These are phyloP conservation scores for Enhydra lutris DNA, from an alignment of 2,113 vertebrate species.

Conservation along the genomic window DNA sequence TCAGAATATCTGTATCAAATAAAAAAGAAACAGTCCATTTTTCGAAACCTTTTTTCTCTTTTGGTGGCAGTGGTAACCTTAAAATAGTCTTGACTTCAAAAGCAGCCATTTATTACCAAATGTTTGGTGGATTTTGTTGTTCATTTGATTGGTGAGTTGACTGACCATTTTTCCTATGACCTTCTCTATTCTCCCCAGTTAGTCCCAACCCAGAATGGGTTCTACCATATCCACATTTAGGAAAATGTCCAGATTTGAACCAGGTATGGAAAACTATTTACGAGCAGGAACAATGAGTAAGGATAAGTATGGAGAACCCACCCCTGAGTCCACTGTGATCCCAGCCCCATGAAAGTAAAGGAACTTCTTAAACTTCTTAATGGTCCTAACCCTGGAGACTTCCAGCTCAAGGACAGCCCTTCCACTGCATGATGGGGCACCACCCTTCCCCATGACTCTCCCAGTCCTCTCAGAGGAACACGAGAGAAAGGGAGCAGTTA, in stretches of 20 bases:
- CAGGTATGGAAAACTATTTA: neutral
- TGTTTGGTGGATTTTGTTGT: neutral
- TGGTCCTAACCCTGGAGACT: neutral
- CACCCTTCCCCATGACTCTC: neutral
- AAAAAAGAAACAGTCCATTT: neutral
- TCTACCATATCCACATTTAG: neutral
- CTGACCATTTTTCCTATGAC: neutral
- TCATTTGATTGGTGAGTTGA: neutral
- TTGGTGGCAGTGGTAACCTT: neutral
- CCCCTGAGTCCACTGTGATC: neutral
- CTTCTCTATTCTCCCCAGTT: neutral
- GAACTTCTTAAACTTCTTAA: neutral
- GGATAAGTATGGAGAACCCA: neutral
- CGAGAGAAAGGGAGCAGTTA: neutral
- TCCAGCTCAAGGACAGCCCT: neutral
- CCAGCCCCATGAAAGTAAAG: neutral
- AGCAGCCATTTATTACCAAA: neutral
- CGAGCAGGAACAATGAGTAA: neutral
- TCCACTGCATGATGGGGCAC: neutral
- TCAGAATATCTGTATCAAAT: neutral
- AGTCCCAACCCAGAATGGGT: neutral
- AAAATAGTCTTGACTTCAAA: conserved; percentile 15
- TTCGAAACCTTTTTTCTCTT: neutral
- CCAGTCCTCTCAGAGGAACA: neutral
- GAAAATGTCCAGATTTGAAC: neutral